Evolutionary conservation across 2,797 vertebrate species (phyloP).

Genomic region (Tinamus major): DNA sequence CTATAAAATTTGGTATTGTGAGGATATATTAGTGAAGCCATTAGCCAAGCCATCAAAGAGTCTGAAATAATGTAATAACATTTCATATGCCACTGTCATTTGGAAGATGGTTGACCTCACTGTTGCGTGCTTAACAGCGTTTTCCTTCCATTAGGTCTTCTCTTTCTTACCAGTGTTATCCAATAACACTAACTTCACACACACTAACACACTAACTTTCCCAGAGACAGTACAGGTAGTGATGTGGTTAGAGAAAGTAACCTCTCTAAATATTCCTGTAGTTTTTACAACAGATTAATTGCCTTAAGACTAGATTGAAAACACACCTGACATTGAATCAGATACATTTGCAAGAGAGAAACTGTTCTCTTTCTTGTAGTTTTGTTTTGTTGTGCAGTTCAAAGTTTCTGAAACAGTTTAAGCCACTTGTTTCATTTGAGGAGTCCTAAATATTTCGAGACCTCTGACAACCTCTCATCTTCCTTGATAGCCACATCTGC

Average conservation of each 20-base stretch:
- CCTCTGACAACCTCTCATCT: background rate
- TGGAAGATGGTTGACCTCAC: conserved; percentile 8
- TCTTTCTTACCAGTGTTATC: background rate
- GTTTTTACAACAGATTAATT: background rate
- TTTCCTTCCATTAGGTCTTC: background rate
- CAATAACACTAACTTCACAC: background rate
- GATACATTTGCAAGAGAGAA: background rate
- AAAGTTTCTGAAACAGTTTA: background rate
- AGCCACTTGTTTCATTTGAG: background rate
- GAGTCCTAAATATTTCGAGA: background rate
- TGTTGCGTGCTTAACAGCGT: background rate
- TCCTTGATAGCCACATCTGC: background rate
- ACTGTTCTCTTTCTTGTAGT: background rate
- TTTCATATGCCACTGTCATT: background rate
- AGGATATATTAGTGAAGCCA: conserved; percentile 32
- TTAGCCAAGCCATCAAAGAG: conserved; percentile 14
- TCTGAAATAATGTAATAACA: conserved; percentile 26
- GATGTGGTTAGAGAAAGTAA: background rate
- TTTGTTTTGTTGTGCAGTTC: background rate
- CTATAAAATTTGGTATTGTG: conserved; percentile 5
- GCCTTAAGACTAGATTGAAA: background rate
- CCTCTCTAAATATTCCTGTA: background rate
- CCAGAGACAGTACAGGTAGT: background rate
- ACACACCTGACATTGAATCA: background rate
- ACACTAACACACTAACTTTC: background rate